phyloP scores from a whole-genome alignment of 2,888 invertebrate genomes.

The Scaptodrosophila latifasciaeformis region DNA sequence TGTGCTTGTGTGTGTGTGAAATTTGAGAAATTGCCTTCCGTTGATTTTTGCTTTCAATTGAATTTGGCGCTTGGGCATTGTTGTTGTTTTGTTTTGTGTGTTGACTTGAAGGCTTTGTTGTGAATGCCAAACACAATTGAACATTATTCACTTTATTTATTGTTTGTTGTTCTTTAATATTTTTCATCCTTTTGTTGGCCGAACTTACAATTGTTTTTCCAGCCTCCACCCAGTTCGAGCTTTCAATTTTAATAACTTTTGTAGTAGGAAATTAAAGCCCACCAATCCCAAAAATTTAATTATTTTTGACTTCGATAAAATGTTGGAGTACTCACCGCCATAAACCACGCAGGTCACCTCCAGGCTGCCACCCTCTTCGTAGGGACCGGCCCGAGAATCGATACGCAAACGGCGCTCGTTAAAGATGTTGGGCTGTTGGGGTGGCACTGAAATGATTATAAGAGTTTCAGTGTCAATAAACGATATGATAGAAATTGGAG shows the following conservation, averaged over 20 bases:
- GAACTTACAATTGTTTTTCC: constrained; percentile 20
- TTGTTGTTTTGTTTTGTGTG: constrained; percentile 27
- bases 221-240: too few species aligned
- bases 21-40: constrained; percentile 52
- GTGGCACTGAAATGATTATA: constrained; percentile 78
- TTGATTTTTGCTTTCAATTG: constrained; percentile 38
- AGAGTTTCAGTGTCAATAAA: too few species aligned
- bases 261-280: constrained; percentile 43
- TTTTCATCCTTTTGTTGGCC: constrained; percentile 28
- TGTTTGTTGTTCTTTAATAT: constrained; percentile 42
- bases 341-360: constrained; percentile 83
- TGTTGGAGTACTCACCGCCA: constrained; percentile 78
- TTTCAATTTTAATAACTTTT: constrained; percentile 55
- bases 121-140: constrained; percentile 43
- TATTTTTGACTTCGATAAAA: background rate
- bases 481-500: too few species aligned
- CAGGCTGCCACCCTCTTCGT: constrained; percentile 82
- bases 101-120: constrained; percentile 26
- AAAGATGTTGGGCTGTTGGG: constrained; percentile 82
- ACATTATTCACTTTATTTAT: constrained; percentile 50
- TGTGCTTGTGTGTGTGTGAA: constrained; percentile 23
- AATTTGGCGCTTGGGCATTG: background rate
- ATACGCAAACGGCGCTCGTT: constrained; percentile 81
- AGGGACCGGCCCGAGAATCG: constrained; percentile 80
- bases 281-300: background rate